A percentile compares a stretch with the other conserved stretches of the same genome.
These are phyloP conservation scores for Conchocele bisecta DNA, from an alignment of 2,888 invertebrate species.

Conservation along the genomic window DNA sequence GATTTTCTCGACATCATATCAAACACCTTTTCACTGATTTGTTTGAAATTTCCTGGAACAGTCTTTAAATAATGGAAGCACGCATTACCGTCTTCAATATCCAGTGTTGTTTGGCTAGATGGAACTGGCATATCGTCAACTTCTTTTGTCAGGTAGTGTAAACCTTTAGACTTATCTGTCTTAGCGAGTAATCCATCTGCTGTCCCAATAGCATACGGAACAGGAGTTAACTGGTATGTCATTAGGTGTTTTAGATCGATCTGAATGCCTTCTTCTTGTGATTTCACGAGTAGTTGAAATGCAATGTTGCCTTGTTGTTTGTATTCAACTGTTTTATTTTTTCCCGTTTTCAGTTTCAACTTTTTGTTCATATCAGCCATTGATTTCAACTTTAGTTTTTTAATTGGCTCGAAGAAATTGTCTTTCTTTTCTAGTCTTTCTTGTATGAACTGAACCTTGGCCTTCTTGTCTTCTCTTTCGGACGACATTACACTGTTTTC, in stretches of 20 bases:
- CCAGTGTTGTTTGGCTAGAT: not conserved
- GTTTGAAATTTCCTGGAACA: constrained; percentile 15
- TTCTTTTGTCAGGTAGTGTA: constrained; percentile 4
- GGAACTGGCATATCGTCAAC: not conserved
- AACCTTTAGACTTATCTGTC: constrained; percentile 30
- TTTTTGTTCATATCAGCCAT: constrained; percentile 29
- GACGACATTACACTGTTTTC: constrained; percentile 6
- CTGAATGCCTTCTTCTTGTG: not conserved
- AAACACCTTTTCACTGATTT: not conserved
- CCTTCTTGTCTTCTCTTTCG: constrained; percentile 2
- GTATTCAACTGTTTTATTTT: constrained; percentile 29
- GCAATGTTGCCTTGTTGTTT: constrained; percentile 38
- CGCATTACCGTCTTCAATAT: constrained; percentile 24
- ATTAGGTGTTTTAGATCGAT: constrained; percentile 3
- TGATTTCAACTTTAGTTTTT: constrained; percentile 22
- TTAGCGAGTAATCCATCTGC: constrained; percentile 35
- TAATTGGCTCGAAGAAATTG: constrained; percentile 40
- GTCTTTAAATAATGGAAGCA: constrained; percentile 5
- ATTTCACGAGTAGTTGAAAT: constrained; percentile 12
- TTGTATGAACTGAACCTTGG: constrained; percentile 7
- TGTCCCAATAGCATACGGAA: constrained; percentile 36
- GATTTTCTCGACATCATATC: constrained; percentile 2
- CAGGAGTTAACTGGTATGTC: constrained; percentile 44
- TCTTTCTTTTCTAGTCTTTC: constrained; percentile 15
- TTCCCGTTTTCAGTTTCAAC: constrained; percentile 20